Conservation (phyloP, 1,140 invertebrate species). For the Lordiphosa collinella region DNA sequence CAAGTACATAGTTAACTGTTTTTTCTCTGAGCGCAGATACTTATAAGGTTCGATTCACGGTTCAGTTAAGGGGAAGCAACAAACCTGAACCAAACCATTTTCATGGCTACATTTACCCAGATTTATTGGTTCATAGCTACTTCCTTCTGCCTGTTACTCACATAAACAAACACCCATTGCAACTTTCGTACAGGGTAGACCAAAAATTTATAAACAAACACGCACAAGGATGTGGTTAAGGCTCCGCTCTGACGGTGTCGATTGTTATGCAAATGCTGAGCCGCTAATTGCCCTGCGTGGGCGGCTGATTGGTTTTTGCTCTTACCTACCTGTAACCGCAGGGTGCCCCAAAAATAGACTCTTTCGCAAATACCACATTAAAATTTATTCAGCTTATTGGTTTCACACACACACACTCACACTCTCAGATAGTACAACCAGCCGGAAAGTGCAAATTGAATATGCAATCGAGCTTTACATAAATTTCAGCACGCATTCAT, state of each 20-base stretch:
- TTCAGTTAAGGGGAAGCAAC: no score
- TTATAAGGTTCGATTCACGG: no score
- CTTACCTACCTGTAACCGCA: background rate
- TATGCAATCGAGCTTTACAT: constrained; percentile 34
- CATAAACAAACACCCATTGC: no score
- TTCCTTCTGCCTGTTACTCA: no score
- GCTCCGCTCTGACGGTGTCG: background rate
- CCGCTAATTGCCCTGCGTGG: constrained; percentile 26
- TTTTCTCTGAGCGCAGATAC: no score
- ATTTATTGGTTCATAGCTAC: no score
- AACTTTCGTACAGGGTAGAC: no score
- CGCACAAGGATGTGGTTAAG: no score
- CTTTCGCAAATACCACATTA: constrained; percentile 13
- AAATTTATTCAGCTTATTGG: constrained; percentile 39
- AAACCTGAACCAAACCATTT: no score
- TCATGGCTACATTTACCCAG: no score
- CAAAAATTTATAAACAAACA: no score
- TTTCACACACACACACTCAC: constrained; percentile 19
- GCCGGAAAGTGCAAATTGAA: constrained; percentile 27
- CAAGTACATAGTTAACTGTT: no score
- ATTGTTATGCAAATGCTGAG: constrained; percentile 28
- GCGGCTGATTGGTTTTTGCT: constrained; percentile 20
- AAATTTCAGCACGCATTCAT: constrained; percentile 27
- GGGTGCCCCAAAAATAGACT: background rate
- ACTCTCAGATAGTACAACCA: background rate